Evolutionary conservation across 2,888 invertebrate genomes (phyloP).

Genomic region (Cerastis rubricosa): DNA sequence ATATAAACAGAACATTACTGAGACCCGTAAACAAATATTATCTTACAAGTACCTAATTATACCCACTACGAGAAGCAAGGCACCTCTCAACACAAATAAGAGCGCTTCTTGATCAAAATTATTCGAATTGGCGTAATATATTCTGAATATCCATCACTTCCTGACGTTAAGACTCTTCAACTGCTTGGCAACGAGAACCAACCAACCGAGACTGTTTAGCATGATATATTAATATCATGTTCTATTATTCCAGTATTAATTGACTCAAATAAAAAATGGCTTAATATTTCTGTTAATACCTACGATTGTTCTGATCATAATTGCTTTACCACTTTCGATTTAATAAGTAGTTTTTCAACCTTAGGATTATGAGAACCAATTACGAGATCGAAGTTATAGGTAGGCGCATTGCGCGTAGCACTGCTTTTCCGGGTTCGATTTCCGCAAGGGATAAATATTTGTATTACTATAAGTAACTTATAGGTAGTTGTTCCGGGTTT

Average conservation of each 20-base stretch:
- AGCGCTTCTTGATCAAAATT: not conserved
- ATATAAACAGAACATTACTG: not conserved
- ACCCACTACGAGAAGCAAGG: not conserved
- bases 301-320: not conserved
- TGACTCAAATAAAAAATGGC: too few species aligned
- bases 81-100: not conserved
- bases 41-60: not conserved
- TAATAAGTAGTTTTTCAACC: not conserved
- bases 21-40: not conserved
- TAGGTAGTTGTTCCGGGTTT: not conserved
- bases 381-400: not conserved
- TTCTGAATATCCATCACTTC: conserved; percentile 28
- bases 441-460: not conserved
- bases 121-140: conserved; percentile 14
- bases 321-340: not conserved
- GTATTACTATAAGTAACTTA: not conserved
- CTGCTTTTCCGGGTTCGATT: not conserved
- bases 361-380: not conserved
- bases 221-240: not conserved
- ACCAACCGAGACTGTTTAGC: not conserved
- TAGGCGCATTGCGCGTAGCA: not conserved
- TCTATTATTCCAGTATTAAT: not conserved
- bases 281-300: not conserved
- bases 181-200: conserved; percentile 1
- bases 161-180: not conserved